These are phyloP conservation scores for Carlito syrichta DNA, from an alignment of 2,113 vertebrate genomes.

Conservation along the genomic window DNA sequence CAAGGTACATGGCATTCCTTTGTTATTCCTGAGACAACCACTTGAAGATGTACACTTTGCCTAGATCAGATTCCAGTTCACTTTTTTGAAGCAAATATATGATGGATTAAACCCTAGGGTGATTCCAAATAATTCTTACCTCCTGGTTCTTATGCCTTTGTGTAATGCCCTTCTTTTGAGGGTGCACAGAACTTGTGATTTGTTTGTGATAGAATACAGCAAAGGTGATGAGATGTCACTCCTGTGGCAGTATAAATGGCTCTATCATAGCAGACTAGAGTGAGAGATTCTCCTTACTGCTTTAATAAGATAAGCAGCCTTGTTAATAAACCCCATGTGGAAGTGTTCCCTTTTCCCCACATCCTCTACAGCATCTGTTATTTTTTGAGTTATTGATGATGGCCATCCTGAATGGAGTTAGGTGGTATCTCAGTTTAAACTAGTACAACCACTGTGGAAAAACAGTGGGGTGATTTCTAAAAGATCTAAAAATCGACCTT, in stretches of 20 bases:
- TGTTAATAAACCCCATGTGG: neutral
- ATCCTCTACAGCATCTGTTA: too few species aligned
- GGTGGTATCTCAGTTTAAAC: too few species aligned
- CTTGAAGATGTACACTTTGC: neutral
- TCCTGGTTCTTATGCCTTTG: neutral
- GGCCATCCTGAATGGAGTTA: too few species aligned
- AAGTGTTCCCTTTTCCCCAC: too few species aligned
- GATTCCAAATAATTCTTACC: neutral
- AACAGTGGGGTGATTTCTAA: too few species aligned
- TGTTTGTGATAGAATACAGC: neutral
- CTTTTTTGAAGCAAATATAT: neutral
- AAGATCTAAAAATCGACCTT: too few species aligned
- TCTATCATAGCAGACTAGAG: neutral
- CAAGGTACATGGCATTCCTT: neutral
- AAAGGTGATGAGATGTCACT: neutral
- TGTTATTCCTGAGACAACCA: neutral
- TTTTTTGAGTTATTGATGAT: too few species aligned
- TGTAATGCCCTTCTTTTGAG: neutral
- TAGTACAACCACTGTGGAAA: too few species aligned
- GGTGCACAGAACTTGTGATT: neutral
- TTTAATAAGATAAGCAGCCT: neutral
- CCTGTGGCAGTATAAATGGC: neutral
- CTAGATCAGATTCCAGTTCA: neutral
- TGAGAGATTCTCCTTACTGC: neutral
- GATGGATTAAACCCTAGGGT: neutral